Percentiles rank a stretch among this genome's conserved stretches.
Conservation (phyloP, 2,797 vertebrate species). For the Falco berigora region DNA sequence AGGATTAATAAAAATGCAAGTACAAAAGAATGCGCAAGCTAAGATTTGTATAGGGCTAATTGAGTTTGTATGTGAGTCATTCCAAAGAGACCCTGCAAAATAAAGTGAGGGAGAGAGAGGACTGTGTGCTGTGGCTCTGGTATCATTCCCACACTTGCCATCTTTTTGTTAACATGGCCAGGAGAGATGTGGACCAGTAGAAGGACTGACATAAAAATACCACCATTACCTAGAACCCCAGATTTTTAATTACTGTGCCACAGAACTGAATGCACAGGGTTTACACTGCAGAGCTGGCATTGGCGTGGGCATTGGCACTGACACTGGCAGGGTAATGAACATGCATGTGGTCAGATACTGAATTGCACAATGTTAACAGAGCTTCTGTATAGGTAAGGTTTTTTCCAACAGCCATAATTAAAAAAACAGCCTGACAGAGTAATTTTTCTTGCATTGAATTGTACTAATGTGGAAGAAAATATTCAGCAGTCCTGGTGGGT, state of each 20-base stretch:
- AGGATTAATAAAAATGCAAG: background rate
- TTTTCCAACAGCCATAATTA: background rate
- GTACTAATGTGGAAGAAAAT: background rate
- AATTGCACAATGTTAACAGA: background rate
- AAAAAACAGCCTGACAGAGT: background rate
- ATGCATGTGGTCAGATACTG: background rate
- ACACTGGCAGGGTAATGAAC: background rate
- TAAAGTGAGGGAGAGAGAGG: background rate
- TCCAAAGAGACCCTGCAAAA: background rate
- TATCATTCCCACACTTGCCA: background rate
- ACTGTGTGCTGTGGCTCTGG: background rate
- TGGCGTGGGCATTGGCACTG: background rate
- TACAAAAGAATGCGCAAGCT: background rate
- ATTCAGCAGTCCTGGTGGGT: background rate
- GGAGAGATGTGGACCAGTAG: fast-evolving
- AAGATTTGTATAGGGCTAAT: background rate
- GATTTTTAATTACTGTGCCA: background rate
- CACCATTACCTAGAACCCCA: background rate
- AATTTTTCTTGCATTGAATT: background rate
- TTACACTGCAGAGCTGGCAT: background rate
- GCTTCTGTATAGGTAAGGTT: background rate
- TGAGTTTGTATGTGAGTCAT: background rate
- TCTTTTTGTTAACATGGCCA: background rate
- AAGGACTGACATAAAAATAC: background rate
- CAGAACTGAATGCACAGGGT: background rate